Evolutionary conservation across 2,113 vertebrate species (phyloP).

Genomic region (Rhodinocichla rosea): DNA sequence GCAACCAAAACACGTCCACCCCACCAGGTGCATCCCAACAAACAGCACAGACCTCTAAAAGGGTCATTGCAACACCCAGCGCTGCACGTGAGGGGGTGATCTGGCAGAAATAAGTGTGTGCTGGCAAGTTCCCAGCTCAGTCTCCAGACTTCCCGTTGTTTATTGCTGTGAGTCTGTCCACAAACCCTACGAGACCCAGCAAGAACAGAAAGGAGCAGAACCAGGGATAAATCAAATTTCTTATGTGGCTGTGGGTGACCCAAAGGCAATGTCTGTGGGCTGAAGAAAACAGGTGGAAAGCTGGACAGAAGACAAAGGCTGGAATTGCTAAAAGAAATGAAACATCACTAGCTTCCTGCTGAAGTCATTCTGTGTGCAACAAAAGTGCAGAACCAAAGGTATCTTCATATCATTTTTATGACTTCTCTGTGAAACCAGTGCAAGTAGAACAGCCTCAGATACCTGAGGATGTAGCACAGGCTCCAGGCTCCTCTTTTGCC

Average conservation of each 20-base stretch:
- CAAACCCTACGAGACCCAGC: neutral
- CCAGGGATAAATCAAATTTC: neutral
- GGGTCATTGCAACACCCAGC: neutral
- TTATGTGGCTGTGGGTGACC: neutral
- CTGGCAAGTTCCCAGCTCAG: neutral
- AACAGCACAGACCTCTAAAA: neutral
- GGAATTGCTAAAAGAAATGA: neutral
- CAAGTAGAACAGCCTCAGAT: neutral
- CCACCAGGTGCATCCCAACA: neutral
- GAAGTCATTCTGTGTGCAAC: neutral
- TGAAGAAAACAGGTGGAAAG: neutral
- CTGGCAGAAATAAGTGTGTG: neutral
- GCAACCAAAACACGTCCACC: rapidly evolving
- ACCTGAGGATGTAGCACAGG: neutral
- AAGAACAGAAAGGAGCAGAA: neutral
- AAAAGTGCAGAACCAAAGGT: neutral
- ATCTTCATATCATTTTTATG: neutral
- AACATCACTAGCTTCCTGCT: neutral
- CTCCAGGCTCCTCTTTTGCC: neutral
- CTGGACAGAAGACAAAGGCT: neutral
- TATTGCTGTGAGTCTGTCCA: neutral
- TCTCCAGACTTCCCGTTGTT: neutral
- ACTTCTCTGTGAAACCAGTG: neutral
- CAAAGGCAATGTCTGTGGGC: neutral
- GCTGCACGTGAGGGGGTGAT: rapidly evolving